These are phyloP conservation scores for Nannoperca obscura DNA, from an alignment of 2,797 vertebrate species.

Conservation along the genomic window DNA sequence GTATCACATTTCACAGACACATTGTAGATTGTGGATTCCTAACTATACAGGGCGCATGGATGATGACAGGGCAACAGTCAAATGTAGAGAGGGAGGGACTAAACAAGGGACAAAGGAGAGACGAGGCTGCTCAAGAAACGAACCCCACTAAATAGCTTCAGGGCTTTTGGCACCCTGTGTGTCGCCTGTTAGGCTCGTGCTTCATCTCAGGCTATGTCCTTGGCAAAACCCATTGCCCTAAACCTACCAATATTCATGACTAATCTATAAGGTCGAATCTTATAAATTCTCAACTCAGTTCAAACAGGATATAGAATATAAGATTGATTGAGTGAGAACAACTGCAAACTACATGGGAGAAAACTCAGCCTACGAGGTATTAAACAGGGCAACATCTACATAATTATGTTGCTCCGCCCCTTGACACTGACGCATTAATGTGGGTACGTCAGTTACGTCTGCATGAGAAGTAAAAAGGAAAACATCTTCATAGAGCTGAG, in stretches of 20 bases:
- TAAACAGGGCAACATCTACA: accelerated
- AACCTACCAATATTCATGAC: not conserved
- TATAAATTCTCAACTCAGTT: not conserved
- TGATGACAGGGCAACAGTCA: not conserved
- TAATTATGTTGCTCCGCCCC: constrained; percentile 42
- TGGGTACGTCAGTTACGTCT: constrained; percentile 44
- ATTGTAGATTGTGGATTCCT: not conserved
- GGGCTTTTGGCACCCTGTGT: not conserved
- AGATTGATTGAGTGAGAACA: not conserved
- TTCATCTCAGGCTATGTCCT: not conserved
- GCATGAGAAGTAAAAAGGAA: constrained; percentile 24
- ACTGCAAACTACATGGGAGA: accelerated
- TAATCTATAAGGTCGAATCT: no score
- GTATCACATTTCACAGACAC: not conserved
- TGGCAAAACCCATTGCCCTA: accelerated
- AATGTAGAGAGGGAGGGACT: not conserved
- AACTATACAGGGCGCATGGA: not conserved
- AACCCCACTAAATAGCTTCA: accelerated
- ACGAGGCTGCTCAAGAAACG: not conserved
- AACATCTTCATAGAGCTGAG: not conserved
- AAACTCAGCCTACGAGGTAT: constrained; percentile 1
- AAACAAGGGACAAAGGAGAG: not conserved
- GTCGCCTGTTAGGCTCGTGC: not conserved
- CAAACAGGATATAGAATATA: not conserved
- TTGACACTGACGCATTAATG: constrained; percentile 11